A percentile compares a stretch with the other conserved stretches of the same genome.
Evolutionary conservation across 2,797 vertebrate species (phyloP).

Genomic region (Percopsis omiscomaycus): DNA sequence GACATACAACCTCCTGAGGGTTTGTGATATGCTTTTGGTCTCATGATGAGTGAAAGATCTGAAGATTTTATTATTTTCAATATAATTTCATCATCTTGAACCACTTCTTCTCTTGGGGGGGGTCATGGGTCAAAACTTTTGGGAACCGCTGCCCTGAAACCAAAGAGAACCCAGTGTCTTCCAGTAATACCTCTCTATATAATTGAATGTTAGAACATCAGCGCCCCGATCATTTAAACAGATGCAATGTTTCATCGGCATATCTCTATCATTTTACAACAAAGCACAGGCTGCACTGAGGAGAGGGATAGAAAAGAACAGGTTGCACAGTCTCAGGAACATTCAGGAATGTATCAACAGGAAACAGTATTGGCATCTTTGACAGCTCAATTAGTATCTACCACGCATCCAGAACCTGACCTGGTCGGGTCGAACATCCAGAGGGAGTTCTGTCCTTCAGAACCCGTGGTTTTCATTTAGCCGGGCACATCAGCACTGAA

Average conservation of each 20-base stretch:
- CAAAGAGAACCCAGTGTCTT: not conserved
- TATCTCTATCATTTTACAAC: conserved; percentile 59
- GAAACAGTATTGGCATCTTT: conserved; percentile 60
- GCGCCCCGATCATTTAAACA: conserved; percentile 16
- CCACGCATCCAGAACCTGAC: conserved; percentile 41
- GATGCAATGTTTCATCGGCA: conserved; percentile 21
- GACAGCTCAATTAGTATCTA: conserved; percentile 46
- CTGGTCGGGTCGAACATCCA: conserved; percentile 35
- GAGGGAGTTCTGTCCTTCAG: conserved; percentile 16
- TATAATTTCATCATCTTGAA: too few relatives aligned
- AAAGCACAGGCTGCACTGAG: conserved; percentile 58
- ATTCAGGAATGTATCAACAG: conserved; percentile 70
- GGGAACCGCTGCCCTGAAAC: too few relatives aligned
- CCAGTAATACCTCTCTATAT: too few relatives aligned
- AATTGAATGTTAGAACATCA: conserved; percentile 12
- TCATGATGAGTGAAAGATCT: too few relatives aligned
- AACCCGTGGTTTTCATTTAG: conserved; percentile 52
- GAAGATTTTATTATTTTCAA: too few relatives aligned
- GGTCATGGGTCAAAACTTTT: too few relatives aligned
- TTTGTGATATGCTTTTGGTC: too few relatives aligned
- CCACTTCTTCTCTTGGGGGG: too few relatives aligned
- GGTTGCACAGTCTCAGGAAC: conserved; percentile 69
- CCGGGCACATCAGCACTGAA: conserved; percentile 28
- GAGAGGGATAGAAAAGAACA: conserved; percentile 61
- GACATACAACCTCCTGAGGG: not conserved